A percentile compares a stretch with the other conserved stretches of the same genome.
Conservation (phyloP, 2,797 vertebrate genomes). For the Alca torda region DNA sequence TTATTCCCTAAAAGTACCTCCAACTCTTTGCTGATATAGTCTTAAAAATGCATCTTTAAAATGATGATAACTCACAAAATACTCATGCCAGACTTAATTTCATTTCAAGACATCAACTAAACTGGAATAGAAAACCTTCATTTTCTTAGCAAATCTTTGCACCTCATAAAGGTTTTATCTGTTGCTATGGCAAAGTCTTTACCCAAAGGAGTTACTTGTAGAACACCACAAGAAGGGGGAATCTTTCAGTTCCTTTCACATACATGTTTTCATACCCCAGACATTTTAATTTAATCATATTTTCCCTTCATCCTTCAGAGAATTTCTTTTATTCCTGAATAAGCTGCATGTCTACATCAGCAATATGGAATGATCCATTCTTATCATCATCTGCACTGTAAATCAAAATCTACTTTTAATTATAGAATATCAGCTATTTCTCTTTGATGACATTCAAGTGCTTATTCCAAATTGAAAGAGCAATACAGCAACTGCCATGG, state of each 20-base stretch:
- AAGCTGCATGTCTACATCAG: conserved; percentile 8
- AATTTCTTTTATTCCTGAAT: conserved; percentile 26
- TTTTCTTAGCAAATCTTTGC: conserved; percentile 70
- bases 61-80: conserved; percentile 31
- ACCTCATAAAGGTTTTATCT: conserved; percentile 69
- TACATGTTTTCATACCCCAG: conserved; percentile 16
- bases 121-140: conserved; percentile 48
- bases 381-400: background rate
- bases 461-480: conserved; percentile 54
- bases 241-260: conserved; percentile 43
- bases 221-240: background rate
- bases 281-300: conserved; percentile 33
- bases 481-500: conserved; percentile 41
- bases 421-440: conserved; percentile 11
- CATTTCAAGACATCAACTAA: conserved; percentile 56
- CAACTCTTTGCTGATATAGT: background rate
- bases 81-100: conserved; percentile 54
- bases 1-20: background rate
- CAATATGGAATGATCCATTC: background rate
- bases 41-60: conserved; percentile 14
- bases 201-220: conserved; percentile 25
- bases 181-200: conserved; percentile 43
- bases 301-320: conserved; percentile 20
- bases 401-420: conserved; percentile 64
- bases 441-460: conserved; percentile 38